phyloP scores from a whole-genome alignment of 2,888 invertebrate species.

The Plagodis pulveraria region DNA sequence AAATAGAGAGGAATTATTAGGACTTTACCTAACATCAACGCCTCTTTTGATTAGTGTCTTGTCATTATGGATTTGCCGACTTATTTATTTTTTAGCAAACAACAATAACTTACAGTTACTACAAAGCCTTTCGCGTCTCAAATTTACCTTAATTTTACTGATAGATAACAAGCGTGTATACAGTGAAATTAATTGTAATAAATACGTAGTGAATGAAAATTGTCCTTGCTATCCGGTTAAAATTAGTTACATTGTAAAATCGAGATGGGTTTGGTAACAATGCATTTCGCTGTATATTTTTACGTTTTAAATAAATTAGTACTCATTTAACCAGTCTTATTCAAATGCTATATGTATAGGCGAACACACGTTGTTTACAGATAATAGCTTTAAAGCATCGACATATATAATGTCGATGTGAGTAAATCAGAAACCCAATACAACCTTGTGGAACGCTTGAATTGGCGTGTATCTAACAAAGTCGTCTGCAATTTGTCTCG shows the following conservation, averaged over 20 bases:
- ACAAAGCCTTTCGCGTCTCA: constrained; percentile 27
- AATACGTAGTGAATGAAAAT: constrained; percentile 30
- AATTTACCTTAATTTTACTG: constrained; percentile 31
- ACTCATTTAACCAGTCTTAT: no score
- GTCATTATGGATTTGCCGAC: constrained; percentile 19
- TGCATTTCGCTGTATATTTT: no score
- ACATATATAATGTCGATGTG: not conserved
- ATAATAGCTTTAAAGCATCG: not conserved
- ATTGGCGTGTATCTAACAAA: constrained; percentile 48
- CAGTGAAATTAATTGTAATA: constrained; percentile 35
- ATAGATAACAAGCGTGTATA: constrained; percentile 30
- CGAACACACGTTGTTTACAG: no score
- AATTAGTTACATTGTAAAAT: no score
- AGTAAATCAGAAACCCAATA: constrained; percentile 19
- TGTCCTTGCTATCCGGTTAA: constrained; percentile 10
- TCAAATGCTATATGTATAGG: no score
- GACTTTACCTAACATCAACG: no score
- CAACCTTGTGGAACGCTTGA: constrained; percentile 33
- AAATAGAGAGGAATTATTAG: no score
- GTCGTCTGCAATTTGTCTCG: constrained; percentile 67
- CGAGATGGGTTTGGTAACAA: no score
- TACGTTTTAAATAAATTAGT: no score
- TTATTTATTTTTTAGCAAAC: constrained; percentile 27
- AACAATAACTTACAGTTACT: constrained; percentile 27
- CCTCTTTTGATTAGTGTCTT: not conserved